phyloP scores from a whole-genome alignment of 2,888 invertebrate species.

The Pandemis cinnamomeana region DNA sequence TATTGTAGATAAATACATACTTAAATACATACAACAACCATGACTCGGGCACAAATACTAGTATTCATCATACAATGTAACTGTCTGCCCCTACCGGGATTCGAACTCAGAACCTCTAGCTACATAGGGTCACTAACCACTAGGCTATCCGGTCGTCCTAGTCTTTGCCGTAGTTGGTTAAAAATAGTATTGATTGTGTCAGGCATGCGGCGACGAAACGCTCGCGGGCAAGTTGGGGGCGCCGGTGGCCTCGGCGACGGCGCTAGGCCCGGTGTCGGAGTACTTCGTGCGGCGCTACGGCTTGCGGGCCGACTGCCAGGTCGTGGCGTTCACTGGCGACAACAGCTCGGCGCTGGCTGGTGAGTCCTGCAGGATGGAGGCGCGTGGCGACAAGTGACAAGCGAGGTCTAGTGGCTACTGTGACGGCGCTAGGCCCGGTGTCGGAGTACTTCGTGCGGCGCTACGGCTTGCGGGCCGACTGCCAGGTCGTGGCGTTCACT shows the following conservation, averaged over 20 bases:
- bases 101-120: too few species aligned
- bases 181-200: neutral
- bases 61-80: too few species aligned
- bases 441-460: constrained; percentile 92
- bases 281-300: constrained; percentile 95
- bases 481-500: constrained; percentile 94
- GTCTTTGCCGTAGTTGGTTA: too few species aligned
- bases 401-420: too few species aligned
- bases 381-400: too few species aligned
- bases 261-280: constrained; percentile 88
- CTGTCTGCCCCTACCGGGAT: too few species aligned
- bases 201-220: constrained; percentile 90
- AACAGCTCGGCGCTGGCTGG: constrained; percentile 95
- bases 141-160: too few species aligned
- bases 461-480: constrained; percentile 92
- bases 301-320: constrained; percentile 90
- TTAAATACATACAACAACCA: too few species aligned
- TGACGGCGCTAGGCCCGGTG: constrained; percentile 88
- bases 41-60: too few species aligned
- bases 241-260: constrained; percentile 88
- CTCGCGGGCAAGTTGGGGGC: constrained; percentile 89
- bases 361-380: constrained; percentile 52
- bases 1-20: too few species aligned
- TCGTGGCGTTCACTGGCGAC: constrained; percentile 97
- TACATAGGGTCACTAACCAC: too few species aligned